Percentiles rank a stretch among this genome's conserved stretches.
These are phyloP conservation scores for Hyperopisus bebe DNA, from an alignment of 2,113 vertebrate species.

Conservation along the genomic window DNA sequence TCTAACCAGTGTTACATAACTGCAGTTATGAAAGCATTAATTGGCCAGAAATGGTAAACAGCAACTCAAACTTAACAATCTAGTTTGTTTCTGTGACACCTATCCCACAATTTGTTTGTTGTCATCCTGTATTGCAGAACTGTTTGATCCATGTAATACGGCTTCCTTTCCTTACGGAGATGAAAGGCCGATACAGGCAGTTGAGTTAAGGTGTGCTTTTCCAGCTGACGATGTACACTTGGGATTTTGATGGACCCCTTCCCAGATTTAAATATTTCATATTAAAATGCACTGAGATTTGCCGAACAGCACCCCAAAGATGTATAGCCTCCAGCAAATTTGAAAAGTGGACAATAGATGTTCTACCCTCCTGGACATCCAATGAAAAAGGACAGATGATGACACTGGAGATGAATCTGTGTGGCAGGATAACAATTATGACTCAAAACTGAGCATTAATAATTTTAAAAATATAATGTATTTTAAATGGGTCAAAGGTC, in stretches of 20 bases:
- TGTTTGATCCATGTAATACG: neutral
- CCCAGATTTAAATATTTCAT: slow-evolving; percentile 74
- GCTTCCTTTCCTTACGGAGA: neutral
- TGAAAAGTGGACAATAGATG: slow-evolving; percentile 54
- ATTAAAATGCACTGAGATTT: slow-evolving; percentile 70
- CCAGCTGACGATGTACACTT: slow-evolving; percentile 39
- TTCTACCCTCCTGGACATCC: slow-evolving; percentile 25
- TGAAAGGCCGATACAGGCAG: neutral
- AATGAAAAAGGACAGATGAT: slow-evolving; percentile 36
- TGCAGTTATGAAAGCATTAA: neutral
- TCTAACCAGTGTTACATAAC: neutral
- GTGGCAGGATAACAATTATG: slow-evolving; percentile 24
- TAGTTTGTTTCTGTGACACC: too few species aligned
- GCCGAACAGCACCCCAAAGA: slow-evolving; percentile 65
- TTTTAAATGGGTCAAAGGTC: slow-evolving; percentile 5
- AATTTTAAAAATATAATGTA: neutral
- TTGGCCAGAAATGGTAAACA: neutral
- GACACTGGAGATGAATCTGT: neutral
- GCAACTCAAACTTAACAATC: neutral
- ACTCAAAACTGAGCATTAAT: neutral
- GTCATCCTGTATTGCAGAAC: neutral
- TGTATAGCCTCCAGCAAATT: slow-evolving; percentile 71
- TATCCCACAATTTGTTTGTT: neutral
- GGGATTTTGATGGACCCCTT: slow-evolving; percentile 55
- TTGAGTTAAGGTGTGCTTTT: slow-evolving; percentile 17